Evolutionary conservation across 2,113 vertebrate species (phyloP).

Genomic region (Origma solitaria): DNA sequence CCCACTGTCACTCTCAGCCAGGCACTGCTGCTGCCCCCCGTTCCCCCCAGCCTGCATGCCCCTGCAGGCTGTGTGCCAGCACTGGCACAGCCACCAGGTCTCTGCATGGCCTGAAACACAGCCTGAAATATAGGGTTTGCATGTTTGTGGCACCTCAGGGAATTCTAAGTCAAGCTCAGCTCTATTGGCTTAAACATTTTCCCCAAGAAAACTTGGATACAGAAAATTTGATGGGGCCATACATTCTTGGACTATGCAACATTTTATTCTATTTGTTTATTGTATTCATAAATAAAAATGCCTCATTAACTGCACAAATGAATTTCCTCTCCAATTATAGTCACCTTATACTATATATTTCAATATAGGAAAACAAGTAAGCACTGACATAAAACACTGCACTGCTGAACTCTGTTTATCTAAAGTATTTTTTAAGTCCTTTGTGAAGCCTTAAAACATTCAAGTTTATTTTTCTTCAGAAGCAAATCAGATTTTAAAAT

Average conservation of each 20-base stretch:
- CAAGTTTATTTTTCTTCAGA: not conserved
- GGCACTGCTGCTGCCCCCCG: not conserved
- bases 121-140: not conserved
- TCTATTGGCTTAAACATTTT: not conserved
- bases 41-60: not conserved
- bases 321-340: constrained; percentile 11
- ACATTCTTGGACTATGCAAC: not conserved
- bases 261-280: constrained; percentile 4
- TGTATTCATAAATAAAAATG: constrained; percentile 14
- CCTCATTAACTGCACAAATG: not conserved
- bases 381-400: not conserved
- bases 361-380: not conserved
- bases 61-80: not conserved
- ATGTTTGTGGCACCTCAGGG: not conserved
- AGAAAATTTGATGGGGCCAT: not conserved
- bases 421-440: not conserved
- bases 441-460: not conserved
- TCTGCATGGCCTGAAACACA: not conserved
- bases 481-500: constrained; percentile 24
- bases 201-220: not conserved
- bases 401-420: not conserved
- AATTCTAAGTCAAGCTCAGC: not conserved
- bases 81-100: not conserved
- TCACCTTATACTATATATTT: constrained; percentile 1
- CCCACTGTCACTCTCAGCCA: not conserved